A percentile compares a stretch with the other conserved stretches of the same genome.
These are phyloP conservation scores for Fregetta grallaria DNA, from an alignment of 2,113 vertebrate genomes.

Conservation along the genomic window DNA sequence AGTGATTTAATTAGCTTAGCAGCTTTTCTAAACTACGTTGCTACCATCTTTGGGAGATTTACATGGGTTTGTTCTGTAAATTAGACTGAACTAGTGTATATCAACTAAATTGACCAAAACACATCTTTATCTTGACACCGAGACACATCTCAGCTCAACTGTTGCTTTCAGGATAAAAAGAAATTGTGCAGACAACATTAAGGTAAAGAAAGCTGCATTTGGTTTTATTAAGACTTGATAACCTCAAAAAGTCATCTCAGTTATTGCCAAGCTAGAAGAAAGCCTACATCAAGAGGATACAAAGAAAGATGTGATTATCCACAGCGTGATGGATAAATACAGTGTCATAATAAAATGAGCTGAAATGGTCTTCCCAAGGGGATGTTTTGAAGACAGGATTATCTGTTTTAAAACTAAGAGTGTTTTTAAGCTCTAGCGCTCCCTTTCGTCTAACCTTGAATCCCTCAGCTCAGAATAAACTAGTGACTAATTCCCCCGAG, in stretches of 20 bases:
- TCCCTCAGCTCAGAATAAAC: background rate
- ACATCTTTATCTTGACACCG: background rate
- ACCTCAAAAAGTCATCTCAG: background rate
- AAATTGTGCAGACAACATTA: background rate
- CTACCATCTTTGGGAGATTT: background rate
- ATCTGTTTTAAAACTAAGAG: background rate
- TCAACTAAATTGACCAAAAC: background rate
- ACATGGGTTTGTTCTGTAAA: background rate
- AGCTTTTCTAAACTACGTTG: background rate
- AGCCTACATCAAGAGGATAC: background rate
- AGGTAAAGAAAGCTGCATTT: background rate
- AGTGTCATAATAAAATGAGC: background rate
- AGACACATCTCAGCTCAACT: background rate
- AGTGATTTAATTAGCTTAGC: background rate
- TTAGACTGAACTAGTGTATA: background rate
- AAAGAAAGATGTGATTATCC: background rate
- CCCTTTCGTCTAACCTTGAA: background rate
- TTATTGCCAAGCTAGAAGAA: background rate
- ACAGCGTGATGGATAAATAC: background rate
- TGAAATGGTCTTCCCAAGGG: background rate
- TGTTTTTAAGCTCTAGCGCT: background rate
- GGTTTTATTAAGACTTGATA: background rate
- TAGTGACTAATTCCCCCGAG: background rate
- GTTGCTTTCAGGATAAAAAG: background rate
- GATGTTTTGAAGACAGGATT: background rate